Conservation (phyloP, 2,797 vertebrate species). For the Sebastes aleutianus region DNA sequence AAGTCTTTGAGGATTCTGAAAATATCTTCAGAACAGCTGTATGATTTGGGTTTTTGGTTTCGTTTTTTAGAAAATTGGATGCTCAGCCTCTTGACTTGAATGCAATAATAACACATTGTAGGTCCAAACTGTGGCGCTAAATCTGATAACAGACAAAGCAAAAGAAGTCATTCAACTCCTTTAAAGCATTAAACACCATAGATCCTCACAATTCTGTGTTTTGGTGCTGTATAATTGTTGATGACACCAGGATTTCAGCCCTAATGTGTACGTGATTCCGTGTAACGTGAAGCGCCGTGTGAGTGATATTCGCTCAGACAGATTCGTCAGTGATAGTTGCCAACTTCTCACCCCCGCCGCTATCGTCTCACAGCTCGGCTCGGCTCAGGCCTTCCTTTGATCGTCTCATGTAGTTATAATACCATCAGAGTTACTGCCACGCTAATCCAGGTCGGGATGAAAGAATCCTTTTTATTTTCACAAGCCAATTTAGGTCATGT, state of each 20-base stretch:
- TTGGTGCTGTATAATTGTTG: neutral
- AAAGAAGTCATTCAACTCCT: neutral
- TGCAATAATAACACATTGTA: too few relatives aligned
- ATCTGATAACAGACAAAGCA: neutral
- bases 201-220: neutral
- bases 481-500: neutral
- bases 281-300: neutral
- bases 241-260: neutral
- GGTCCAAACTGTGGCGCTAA: neutral
- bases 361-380: slow-evolving; percentile 13
- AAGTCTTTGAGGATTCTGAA: neutral
- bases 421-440: neutral
- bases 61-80: neutral
- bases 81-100: neutral
- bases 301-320: slow-evolving; percentile 39
- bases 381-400: slow-evolving; percentile 32
- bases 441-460: slow-evolving; percentile 30
- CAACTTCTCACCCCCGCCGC: slow-evolving; percentile 28
- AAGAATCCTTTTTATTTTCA: neutral
- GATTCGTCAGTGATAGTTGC: slow-evolving; percentile 24
- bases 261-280: neutral
- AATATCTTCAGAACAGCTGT: neutral
- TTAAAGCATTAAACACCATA: neutral
- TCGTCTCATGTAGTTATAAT: slow-evolving; percentile 12
- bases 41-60: neutral